Evolutionary conservation across 2,888 invertebrate species (phyloP).

Genomic region (Yponomeuta cagnagella): DNA sequence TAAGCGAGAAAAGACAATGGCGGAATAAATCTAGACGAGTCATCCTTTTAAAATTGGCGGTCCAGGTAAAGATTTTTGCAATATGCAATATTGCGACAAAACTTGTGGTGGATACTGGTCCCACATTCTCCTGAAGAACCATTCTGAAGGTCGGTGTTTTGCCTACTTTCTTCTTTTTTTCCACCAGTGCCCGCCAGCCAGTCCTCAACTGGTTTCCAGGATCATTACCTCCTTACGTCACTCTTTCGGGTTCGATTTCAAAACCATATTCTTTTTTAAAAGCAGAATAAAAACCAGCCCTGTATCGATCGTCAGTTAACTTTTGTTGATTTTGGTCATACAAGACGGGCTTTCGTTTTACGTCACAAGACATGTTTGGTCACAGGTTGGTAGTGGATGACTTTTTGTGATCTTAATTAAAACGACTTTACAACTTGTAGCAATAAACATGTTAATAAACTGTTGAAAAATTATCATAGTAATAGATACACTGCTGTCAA

Average conservation of each 20-base stretch:
- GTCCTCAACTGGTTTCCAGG: too few relatives aligned
- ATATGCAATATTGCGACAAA: too few relatives aligned
- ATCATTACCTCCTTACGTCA: too few relatives aligned
- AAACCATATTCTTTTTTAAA: neutral
- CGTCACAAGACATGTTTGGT: neutral
- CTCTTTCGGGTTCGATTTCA: neutral
- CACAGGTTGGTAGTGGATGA: neutral
- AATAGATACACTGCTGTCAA: too few relatives aligned
- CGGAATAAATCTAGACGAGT: neutral
- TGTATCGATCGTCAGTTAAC: neutral
- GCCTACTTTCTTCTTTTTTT: too few relatives aligned
- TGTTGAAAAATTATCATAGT: too few relatives aligned
- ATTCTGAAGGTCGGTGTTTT: too few relatives aligned
- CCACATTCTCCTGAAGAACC: too few relatives aligned
- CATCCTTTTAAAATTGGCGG: neutral
- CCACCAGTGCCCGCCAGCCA: too few relatives aligned
- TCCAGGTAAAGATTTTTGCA: too few relatives aligned
- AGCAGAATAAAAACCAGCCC: neutral
- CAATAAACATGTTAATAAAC: neutral
- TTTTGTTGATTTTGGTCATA: neutral
- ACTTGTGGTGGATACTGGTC: too few relatives aligned
- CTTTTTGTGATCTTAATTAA: neutral
- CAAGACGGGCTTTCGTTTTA: neutral
- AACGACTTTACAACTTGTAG: neutral
- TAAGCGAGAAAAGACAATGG: neutral